A percentile compares a stretch with the other conserved stretches of the same genome.
Conservation (phyloP, 1,140 invertebrate species). For the Leptinotarsa undecemlineata region DNA sequence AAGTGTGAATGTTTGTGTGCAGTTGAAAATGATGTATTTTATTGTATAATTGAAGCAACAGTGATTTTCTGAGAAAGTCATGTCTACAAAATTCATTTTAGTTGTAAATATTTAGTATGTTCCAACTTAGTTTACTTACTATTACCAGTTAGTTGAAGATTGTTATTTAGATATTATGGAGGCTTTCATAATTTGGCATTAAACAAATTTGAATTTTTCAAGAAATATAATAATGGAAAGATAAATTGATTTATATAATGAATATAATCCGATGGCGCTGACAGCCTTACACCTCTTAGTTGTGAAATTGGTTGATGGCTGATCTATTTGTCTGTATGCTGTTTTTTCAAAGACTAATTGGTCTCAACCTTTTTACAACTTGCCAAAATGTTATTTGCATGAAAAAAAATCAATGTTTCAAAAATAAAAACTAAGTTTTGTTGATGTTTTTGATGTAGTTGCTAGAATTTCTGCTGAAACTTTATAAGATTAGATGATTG, state of each 20-base stretch:
- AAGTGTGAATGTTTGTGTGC: slow-evolving; percentile 36
- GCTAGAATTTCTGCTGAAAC: slow-evolving; percentile 46
- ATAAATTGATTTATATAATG: slow-evolving; percentile 16
- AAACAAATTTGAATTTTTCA: slow-evolving; percentile 31
- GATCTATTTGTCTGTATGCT: slow-evolving; percentile 17
- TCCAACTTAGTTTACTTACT: neutral
- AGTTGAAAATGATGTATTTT: slow-evolving; percentile 43
- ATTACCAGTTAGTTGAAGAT: neutral
- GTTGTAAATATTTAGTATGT: slow-evolving; percentile 47
- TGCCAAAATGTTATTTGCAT: slow-evolving; percentile 43
- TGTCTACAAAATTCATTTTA: slow-evolving; percentile 38
- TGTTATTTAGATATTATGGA: slow-evolving; percentile 9
- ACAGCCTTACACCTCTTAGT: slow-evolving; percentile 28
- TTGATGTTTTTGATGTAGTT: slow-evolving; percentile 50
- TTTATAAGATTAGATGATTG: slow-evolving; percentile 29
- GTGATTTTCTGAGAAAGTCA: slow-evolving; percentile 18
- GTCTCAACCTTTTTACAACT: slow-evolving; percentile 38
- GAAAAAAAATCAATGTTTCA: slow-evolving; percentile 46
- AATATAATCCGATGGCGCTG: slow-evolving; percentile 25
- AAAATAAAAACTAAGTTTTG: slow-evolving; percentile 41
- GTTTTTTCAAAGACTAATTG: slow-evolving; percentile 26
- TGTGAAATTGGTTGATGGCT: slow-evolving; percentile 26
- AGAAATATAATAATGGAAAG: slow-evolving; percentile 28
- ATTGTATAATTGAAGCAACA: slow-evolving; percentile 28
- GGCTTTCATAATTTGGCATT: slow-evolving; percentile 6